phyloP scores from a whole-genome alignment of 2,797 vertebrate genomes.

The Arctocebus calabarensis region DNA sequence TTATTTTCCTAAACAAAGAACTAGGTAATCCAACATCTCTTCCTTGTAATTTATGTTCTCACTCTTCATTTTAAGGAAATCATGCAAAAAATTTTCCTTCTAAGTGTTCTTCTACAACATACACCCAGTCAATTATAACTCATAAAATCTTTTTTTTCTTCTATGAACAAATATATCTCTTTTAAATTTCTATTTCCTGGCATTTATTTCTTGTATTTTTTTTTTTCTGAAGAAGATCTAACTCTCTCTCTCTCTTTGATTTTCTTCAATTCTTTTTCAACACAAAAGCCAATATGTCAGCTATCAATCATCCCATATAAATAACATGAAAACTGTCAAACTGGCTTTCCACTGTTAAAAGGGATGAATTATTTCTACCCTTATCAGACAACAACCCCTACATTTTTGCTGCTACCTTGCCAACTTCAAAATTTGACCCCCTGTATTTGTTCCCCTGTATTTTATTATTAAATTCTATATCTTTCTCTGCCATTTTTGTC shows the following conservation, averaged over 20 bases:
- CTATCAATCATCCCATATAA: not conserved
- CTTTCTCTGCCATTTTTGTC: not conserved
- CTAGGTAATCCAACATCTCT: not conserved
- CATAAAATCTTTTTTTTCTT: not conserved
- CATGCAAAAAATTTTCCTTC: not conserved
- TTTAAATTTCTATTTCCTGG: not conserved
- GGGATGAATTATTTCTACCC: not conserved
- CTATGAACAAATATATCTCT: not conserved
- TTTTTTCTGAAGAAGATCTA: not conserved
- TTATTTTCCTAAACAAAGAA: not conserved
- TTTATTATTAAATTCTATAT: not conserved
- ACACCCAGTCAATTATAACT: not conserved
- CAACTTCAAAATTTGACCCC: not conserved
- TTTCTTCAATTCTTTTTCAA: not conserved
- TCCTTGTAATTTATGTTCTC: not conserved
- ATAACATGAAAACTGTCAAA: not conserved
- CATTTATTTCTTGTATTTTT: not conserved
- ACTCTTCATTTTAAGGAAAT: not conserved
- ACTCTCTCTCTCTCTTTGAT: not conserved
- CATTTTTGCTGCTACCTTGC: not conserved
- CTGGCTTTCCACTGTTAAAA: not conserved
- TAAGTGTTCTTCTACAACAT: not conserved
- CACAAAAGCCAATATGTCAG: not conserved
- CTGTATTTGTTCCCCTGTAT: no score
- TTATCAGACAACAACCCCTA: not conserved